phyloP scores from a whole-genome alignment of 2,888 invertebrate species.

The Hydriomena furcata region DNA sequence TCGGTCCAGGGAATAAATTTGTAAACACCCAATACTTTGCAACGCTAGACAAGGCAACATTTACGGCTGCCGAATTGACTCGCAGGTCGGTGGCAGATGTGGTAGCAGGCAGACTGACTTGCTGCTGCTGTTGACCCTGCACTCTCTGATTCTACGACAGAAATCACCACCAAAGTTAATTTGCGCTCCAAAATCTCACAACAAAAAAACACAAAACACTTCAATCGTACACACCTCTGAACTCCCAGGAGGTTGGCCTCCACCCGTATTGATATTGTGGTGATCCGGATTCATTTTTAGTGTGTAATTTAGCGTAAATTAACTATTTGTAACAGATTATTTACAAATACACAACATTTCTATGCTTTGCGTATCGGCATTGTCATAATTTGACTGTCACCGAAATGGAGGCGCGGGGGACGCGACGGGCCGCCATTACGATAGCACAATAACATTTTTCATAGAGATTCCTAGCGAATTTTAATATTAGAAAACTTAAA shows the following conservation, averaged over 20 bases:
- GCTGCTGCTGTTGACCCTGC: constrained; percentile 68
- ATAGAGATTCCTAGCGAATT: constrained; percentile 24
- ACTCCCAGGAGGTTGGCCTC: constrained; percentile 81
- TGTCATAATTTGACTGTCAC: constrained; percentile 85
- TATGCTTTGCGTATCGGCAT: constrained; percentile 76
- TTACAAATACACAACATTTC: constrained; percentile 72
- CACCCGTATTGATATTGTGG: constrained; percentile 84
- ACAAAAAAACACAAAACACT: constrained; percentile 46
- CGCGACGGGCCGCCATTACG: constrained; percentile 87
- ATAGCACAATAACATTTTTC: constrained; percentile 81
- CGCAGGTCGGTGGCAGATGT: constrained; percentile 85
- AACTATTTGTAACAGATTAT: constrained; percentile 56
- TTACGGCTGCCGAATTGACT: constrained; percentile 86
- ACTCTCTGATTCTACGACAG: constrained; percentile 71
- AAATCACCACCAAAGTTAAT: constrained; percentile 50
- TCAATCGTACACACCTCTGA: constrained; percentile 75
- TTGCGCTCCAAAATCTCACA: constrained; percentile 43
- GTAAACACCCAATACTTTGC: constrained; percentile 94
- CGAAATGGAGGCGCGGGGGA: constrained; percentile 86
- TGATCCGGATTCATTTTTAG: constrained; percentile 80
- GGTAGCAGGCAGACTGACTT: constrained; percentile 72
- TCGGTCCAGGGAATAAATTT: constrained; percentile 89
- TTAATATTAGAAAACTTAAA: constrained; percentile 30
- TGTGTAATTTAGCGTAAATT: constrained; percentile 48
- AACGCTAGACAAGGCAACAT: constrained; percentile 89